These are phyloP conservation scores for Temnothorax curvispinosus DNA, from an alignment of 1,140 invertebrate genomes.

Conservation along the genomic window DNA sequence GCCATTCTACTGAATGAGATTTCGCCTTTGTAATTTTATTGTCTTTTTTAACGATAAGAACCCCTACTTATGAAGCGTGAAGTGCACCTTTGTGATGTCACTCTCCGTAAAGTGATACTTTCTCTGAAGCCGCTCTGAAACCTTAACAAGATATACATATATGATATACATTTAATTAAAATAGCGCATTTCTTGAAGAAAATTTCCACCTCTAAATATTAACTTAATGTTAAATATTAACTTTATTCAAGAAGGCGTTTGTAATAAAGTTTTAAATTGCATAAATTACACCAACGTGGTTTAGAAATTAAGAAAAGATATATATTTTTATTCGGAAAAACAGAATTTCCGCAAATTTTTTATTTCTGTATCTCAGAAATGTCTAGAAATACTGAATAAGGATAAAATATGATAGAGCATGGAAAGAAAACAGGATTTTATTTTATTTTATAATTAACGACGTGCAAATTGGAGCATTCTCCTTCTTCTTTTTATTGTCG, in stretches of 20 bases:
- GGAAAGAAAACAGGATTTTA: not conserved
- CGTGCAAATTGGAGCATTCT: not conserved
- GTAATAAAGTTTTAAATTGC: not conserved
- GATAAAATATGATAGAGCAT: constrained; percentile 6
- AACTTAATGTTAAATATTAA: not conserved
- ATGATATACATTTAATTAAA: constrained; percentile 42
- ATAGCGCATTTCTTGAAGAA: constrained; percentile 21
- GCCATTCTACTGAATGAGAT: constrained; percentile 7
- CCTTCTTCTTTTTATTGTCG: not conserved
- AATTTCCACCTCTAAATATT: not conserved
- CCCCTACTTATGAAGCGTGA: constrained; percentile 53
- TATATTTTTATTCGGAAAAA: not conserved
- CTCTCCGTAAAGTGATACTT: constrained; percentile 47
- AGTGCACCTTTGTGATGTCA: constrained; percentile 50
- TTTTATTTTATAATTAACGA: not conserved
- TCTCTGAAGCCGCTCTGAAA: constrained; percentile 27
- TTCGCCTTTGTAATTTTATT: constrained; percentile 36
- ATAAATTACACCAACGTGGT: not conserved
- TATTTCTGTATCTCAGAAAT: not conserved
- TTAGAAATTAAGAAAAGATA: not conserved
- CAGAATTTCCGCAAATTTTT: not conserved
- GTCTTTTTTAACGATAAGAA: constrained; percentile 34
- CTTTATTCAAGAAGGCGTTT: not conserved
- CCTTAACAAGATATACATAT: constrained; percentile 29
- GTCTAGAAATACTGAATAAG: not conserved